phyloP scores from a whole-genome alignment of 2,888 invertebrate genomes.

The Hypomecis punctinalis region DNA sequence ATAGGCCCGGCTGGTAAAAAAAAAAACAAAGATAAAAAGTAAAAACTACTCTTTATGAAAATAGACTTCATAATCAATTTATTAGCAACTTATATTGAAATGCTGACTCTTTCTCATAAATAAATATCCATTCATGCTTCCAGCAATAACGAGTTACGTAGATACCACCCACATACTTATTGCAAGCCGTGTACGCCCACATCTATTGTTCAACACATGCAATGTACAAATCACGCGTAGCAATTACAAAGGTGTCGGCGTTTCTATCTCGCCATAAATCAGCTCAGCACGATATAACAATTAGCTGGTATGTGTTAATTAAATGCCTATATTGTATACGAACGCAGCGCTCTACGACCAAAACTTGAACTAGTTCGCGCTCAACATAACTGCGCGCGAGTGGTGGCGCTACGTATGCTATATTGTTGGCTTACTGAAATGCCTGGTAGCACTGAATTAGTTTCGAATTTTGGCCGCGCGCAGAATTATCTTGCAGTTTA shows the following conservation, averaged over 20 bases:
- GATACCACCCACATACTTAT: conserved; percentile 45
- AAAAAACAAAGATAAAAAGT: background rate
- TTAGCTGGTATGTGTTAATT: conserved; percentile 85
- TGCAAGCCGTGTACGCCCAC: conserved; percentile 52
- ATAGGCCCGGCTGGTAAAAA: no score
- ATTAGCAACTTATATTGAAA: no score
- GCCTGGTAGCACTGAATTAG: no score
- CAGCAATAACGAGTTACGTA: conserved; percentile 36
- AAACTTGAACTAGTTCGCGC: conserved; percentile 52
- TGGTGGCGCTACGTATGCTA: no score
- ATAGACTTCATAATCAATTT: no score
- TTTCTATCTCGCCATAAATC: conserved; percentile 81
- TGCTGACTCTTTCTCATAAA: conserved; percentile 4
- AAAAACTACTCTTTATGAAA: no score
- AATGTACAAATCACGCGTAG: conserved; percentile 72
- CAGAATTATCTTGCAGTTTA: no score
- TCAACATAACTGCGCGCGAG: no score
- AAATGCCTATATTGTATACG: conserved; percentile 71
- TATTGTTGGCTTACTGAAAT: no score
- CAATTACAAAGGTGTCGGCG: conserved; percentile 83
- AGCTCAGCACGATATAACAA: conserved; percentile 84
- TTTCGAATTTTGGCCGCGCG: no score
- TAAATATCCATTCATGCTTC: conserved; percentile 13
- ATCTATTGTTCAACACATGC: conserved; percentile 69
- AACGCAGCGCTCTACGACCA: conserved; percentile 59